Conservation (phyloP, 2,888 invertebrate genomes). For the Leucania comma region DNA sequence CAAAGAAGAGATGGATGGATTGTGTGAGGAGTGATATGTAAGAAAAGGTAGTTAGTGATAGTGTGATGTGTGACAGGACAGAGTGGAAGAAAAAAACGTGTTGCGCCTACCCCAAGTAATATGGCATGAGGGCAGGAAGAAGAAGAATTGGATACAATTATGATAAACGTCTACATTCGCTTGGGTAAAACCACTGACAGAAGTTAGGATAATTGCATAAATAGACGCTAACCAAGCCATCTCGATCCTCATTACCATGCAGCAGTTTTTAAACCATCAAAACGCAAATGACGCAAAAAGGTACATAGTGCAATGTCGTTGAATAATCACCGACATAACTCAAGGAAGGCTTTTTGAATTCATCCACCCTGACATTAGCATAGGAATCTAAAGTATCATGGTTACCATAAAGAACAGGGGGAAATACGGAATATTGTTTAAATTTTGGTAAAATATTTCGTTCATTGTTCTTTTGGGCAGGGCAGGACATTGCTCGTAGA, state of each 20-base stretch:
- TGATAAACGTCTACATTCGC: too few relatives aligned
- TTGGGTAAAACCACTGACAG: too few relatives aligned
- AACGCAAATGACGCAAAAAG: conserved; percentile 34
- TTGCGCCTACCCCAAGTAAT: too few relatives aligned
- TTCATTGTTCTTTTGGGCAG: too few relatives aligned
- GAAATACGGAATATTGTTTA: conserved; percentile 1
- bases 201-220: not conserved
- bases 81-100: too few relatives aligned
- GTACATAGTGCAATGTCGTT: conserved; percentile 44
- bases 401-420: not conserved
- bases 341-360: conserved; percentile 55
- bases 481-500: too few relatives aligned
- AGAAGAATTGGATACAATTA: too few relatives aligned
- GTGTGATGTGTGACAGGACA: too few relatives aligned
- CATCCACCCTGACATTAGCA: conserved; percentile 52
- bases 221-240: conserved; percentile 13
- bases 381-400: conserved; percentile 49
- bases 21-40: too few relatives aligned
- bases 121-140: too few relatives aligned
- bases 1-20: too few relatives aligned
- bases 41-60: too few relatives aligned
- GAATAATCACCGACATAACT: conserved; percentile 63
- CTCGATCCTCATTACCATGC: conserved; percentile 39
- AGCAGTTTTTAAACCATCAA: conserved; percentile 34
- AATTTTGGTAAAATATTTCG: not conserved